A percentile compares a stretch with the other conserved stretches of the same genome.
These are phyloP conservation scores for Araneus ventricosus DNA, from an alignment of 1,140 invertebrate genomes.

Conservation along the genomic window DNA sequence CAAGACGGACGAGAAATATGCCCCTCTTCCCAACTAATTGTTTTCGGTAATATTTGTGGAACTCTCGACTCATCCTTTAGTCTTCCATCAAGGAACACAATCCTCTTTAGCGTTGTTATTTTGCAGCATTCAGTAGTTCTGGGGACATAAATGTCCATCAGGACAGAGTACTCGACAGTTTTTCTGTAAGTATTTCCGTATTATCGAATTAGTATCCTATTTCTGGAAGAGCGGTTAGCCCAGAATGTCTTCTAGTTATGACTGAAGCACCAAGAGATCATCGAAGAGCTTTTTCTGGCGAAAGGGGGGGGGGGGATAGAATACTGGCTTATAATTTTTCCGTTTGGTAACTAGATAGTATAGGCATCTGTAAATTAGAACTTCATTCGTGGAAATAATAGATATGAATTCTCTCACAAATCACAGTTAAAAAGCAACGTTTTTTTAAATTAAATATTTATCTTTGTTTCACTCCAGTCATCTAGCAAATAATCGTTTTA, in stretches of 20 bases:
- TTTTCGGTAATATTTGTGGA: not conserved
- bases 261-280: not conserved
- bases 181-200: not conserved
- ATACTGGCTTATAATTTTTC: not conserved
- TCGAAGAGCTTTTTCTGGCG: not conserved
- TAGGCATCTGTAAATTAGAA: not conserved
- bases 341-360: not conserved
- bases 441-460: too few relatives aligned
- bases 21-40: not conserved
- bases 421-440: too few relatives aligned
- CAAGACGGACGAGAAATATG: not conserved
- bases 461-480: too few relatives aligned
- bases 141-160: slow-evolving; percentile 1
- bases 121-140: not conserved
- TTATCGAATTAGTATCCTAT: slow-evolving; percentile 12
- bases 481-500: too few relatives aligned
- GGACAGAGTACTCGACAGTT: not conserved
- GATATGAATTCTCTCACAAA: too few relatives aligned
- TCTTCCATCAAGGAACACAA: not conserved
- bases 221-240: not conserved
- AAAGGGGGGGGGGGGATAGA: too few relatives aligned
- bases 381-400: too few relatives aligned
- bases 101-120: not conserved
- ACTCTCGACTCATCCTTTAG: not conserved
- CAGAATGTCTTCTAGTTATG: not conserved